Base-by-base conservation (phyloP, 2,888 invertebrate genomes). In the Petrolisthes manimaculis region DNA sequence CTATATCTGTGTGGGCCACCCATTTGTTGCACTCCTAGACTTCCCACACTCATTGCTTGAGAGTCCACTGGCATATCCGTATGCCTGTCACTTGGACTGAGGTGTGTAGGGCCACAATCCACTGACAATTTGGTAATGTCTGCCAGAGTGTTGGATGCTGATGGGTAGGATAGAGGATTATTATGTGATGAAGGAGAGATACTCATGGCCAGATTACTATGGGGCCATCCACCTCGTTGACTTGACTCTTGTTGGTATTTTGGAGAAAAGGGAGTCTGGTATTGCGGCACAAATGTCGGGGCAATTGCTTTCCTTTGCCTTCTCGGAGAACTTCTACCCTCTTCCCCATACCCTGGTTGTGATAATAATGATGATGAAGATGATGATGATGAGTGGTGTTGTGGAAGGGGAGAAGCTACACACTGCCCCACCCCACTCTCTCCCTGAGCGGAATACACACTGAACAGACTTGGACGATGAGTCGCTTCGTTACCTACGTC, bases 91-190 rank as follows among this genome's bases (percentile, higher is more conserved):
- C 71, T 78, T 18, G 85, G 75, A 85, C 77, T 85, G 78, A 61
- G 85, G 77, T 69, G 21, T 18, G 89, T 81, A 14, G 88, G 84
- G 81, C 86, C 89, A 83, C 89, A 89, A 51, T 75, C 85, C 81
- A 84, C 88, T 77, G 84, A 56, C 80, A 88, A 56, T 79, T 71
- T 84, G 79, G 82, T 89, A 75, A 89, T 86, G 55, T 89, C 85
- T 71, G 89, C 82, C 83, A 85, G 71, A 51, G 88, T 80, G 61
- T 56, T 88, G 56, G 84, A 37, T 51, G 80, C 69, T 67, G 81
- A 71, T 75, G 84, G 80, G 75, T 88, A 84, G 54, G 86, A 53
- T 53, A 83, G 69, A 79, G 83, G 51, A 77, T 77, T 83, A 61
- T 71, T 87, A 55, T 84, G 88, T 74, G 88, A 84, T 24, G 88